Conservation (phyloP, 1,140 invertebrate species). For the Xylocopa sonorina region DNA sequence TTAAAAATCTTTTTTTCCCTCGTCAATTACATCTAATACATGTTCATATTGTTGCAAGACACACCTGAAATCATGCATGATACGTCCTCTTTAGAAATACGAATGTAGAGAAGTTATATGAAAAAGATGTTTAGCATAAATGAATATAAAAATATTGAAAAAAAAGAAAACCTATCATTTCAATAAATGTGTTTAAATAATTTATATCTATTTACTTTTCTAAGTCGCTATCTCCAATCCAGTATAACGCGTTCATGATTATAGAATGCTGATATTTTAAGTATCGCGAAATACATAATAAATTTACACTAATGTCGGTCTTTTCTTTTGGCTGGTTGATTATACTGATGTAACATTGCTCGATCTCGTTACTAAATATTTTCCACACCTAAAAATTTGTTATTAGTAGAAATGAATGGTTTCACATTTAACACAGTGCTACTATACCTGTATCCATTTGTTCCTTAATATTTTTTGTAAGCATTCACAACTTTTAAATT, state of each 20-base stretch:
- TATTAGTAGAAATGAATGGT: slow-evolving; percentile 3
- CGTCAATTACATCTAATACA: slow-evolving; percentile 48
- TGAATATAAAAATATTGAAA: slow-evolving; percentile 7
- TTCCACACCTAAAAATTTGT: slow-evolving; percentile 85
- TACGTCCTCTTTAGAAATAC: slow-evolving; percentile 43
- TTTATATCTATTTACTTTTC: slow-evolving; percentile 55
- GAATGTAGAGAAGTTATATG: slow-evolving; percentile 20
- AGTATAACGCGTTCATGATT: slow-evolving; percentile 72
- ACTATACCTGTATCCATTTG: slow-evolving; percentile 83
- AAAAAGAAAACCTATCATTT: slow-evolving; percentile 25
- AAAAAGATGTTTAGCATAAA: slow-evolving; percentile 37
- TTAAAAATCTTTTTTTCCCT: slow-evolving; percentile 53
- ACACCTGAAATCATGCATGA: slow-evolving; percentile 53
- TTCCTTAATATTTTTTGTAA: slow-evolving; percentile 84
- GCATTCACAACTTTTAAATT: slow-evolving; percentile 86
- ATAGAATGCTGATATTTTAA: slow-evolving; percentile 80
- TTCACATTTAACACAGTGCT: neutral
- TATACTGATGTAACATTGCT: slow-evolving; percentile 77
- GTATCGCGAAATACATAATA: slow-evolving; percentile 82
- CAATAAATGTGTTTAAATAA: slow-evolving; percentile 48
- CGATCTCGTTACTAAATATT: slow-evolving; percentile 89
- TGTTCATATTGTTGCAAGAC: slow-evolving; percentile 62
- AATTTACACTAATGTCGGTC: slow-evolving; percentile 86
- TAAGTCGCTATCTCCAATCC: slow-evolving; percentile 68
- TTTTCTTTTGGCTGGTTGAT: slow-evolving; percentile 83